A percentile compares a stretch with the other conserved stretches of the same genome.
phyloP scores from a whole-genome alignment of 2,113 vertebrate genomes.

The Platysteira castanea region DNA sequence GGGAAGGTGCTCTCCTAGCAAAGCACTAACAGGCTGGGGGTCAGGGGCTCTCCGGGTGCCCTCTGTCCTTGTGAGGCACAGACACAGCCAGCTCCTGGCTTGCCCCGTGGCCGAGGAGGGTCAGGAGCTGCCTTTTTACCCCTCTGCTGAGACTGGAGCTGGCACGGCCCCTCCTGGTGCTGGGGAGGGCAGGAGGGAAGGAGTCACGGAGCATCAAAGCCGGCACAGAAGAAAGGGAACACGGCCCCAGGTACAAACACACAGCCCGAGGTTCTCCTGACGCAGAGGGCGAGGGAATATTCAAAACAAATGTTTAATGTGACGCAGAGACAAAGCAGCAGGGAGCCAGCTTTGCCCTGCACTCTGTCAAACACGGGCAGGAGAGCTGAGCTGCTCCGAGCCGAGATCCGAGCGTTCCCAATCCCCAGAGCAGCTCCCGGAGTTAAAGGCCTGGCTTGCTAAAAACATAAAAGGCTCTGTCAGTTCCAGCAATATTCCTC shows the following conservation, averaged over 20 bases:
- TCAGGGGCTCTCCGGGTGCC: not conserved
- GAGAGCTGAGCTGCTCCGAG: not conserved
- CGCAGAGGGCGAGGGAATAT: not conserved
- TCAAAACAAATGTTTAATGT: not conserved
- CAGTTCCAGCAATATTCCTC: not conserved
- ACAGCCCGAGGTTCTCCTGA: not conserved
- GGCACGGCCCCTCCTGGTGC: fast-evolving
- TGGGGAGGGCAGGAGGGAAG: not conserved
- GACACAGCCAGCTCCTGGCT: not conserved
- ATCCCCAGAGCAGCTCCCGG: not conserved
- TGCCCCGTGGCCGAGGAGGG: not conserved
- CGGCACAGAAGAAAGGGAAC: not conserved
- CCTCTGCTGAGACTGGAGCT: not conserved
- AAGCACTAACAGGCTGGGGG: too few species aligned
- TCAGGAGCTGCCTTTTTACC: not conserved
- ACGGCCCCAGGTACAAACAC: not conserved
- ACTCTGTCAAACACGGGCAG: not conserved
- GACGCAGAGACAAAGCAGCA: not conserved
- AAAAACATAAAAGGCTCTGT: not conserved
- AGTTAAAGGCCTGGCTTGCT: not conserved
- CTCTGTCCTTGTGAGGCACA: not conserved
- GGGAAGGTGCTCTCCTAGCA: not conserved
- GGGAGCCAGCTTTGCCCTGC: not conserved
- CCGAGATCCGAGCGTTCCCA: not conserved
- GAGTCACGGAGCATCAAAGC: not conserved